These are phyloP conservation scores for Hypselothyrea guttata DNA, from an alignment of 2,888 invertebrate species.

Conservation along the genomic window DNA sequence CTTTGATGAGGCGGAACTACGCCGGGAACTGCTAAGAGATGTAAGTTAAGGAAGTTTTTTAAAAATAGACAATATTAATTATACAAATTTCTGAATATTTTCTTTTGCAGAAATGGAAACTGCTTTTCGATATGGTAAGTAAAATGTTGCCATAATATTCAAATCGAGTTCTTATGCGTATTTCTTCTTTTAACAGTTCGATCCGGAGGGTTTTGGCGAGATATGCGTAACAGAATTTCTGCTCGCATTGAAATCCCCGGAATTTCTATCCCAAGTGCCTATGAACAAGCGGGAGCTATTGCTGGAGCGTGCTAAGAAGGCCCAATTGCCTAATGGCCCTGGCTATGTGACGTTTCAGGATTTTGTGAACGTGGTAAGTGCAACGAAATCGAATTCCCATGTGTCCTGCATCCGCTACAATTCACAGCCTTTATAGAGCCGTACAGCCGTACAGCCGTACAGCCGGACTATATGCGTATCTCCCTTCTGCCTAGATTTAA, in stretches of 20 bases:
- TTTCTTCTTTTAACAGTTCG: slow-evolving; percentile 85
- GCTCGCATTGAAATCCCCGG: slow-evolving; percentile 89
- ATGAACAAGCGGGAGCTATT: slow-evolving; percentile 89
- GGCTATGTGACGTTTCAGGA: slow-evolving; percentile 95
- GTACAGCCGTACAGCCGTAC: slow-evolving; percentile 13
- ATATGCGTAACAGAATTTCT: slow-evolving; percentile 93
- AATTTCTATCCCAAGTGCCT: slow-evolving; percentile 89
- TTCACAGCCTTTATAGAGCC: slow-evolving; percentile 43
- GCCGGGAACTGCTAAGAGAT: slow-evolving; percentile 90
- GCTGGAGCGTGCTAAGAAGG: slow-evolving; percentile 87
- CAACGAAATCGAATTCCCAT: slow-evolving; percentile 42
- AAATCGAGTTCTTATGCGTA: not conserved
- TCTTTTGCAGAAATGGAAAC: slow-evolving; percentile 90
- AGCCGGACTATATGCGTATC: not conserved
- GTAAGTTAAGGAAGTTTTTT: too few species aligned
- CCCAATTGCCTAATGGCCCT: slow-evolving; percentile 84
- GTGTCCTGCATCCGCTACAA: slow-evolving; percentile 27
- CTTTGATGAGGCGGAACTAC: slow-evolving; percentile 89
- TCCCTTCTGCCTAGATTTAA: slow-evolving; percentile 44
- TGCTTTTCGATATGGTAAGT: slow-evolving; percentile 92
- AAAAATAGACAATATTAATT: not conserved
- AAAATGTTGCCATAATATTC: not conserved
- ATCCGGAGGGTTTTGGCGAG: slow-evolving; percentile 96
- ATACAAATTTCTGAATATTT: not conserved
- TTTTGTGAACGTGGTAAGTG: slow-evolving; percentile 96